Evolutionary conservation across 1,140 invertebrate genomes (phyloP), one percentile per base, ranked within the genome.

Genomic region (Bombus balteatus): DNA sequence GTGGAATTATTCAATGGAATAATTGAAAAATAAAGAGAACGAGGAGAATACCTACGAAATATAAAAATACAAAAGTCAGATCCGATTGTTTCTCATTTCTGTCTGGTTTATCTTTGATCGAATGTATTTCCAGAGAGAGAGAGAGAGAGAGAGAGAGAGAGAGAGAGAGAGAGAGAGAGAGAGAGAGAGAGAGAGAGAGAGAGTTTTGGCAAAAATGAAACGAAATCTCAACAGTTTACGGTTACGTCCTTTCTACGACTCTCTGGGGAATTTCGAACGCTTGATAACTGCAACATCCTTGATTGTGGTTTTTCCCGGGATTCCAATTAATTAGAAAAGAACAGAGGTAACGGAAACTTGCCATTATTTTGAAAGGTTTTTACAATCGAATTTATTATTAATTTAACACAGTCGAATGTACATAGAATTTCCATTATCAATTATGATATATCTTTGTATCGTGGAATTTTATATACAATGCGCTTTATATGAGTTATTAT

Each of bases 221-320:
- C n/a, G 70, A 71, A 71, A 71, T 39, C 28, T 15, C 13, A 12
- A 3, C 25, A 37, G 3, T 9, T 28, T 12, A 6, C 4, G 0
- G 41, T 4, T 6, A 34, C 2, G 41, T 34, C 12, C 39, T 43
- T 32, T 73, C 13, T 43, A 13, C n/a, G 15, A 2, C 28, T n/a
- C 32, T 32, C 15, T 18, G 15, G 13, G 1, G 13, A 82, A 82
- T 74, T 82, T 43, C 80, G 15, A 43, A 39, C 15, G 28, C 15
- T 34, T 32, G 70, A 73, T 81, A 73, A 18, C 6, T n/a, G n/a
- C 68, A 18, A 83, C 81, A 75, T 76, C 62, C 81, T 83, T 53
- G 12, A 68, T n/a, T 76, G 81, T 32, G 81, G 81, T 76, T 83
- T 65, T 53, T 28, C n/a, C 22, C 59, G 39, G 13, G 10, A 1